Evolutionary conservation across 2,113 vertebrate species (phyloP).

Genomic region (Pituophis catenifer): DNA sequence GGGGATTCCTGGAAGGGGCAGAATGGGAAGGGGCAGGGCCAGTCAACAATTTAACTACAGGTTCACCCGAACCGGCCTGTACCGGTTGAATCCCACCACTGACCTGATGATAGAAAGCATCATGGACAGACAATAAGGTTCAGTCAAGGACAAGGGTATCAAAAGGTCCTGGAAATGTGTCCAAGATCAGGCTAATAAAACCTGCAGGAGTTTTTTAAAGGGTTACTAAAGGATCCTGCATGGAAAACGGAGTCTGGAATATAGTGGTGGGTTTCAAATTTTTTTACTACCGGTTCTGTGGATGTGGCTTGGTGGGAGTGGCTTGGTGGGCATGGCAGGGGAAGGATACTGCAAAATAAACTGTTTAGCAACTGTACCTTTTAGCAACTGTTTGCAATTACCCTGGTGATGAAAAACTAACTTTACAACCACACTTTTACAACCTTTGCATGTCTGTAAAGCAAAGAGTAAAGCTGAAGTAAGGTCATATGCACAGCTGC

Average conservation of each 20-base stretch:
- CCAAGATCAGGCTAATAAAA: not conserved
- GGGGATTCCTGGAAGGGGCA: too few relatives aligned
- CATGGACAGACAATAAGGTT: not conserved
- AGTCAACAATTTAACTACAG: too few relatives aligned
- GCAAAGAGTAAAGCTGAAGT: not conserved
- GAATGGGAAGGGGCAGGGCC: too few relatives aligned
- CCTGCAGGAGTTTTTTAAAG: not conserved
- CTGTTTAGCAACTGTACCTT: not conserved
- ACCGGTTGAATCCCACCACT: too few relatives aligned
- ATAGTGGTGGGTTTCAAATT: too few relatives aligned
- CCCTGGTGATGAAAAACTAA: not conserved
- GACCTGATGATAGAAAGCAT: not conserved
- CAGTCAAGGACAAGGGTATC: not conserved
- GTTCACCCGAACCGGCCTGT: too few relatives aligned
- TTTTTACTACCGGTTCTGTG: too few relatives aligned
- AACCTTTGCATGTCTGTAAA: not conserved
- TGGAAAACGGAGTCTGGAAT: not conserved
- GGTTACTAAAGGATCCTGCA: not conserved
- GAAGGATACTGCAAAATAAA: too few relatives aligned
- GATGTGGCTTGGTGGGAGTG: too few relatives aligned
- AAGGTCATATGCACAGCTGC: not conserved
- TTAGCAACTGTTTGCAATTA: not conserved
- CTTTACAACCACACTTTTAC: not conserved
- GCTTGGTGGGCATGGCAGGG: too few relatives aligned
- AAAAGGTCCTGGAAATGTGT: slow-evolving; percentile 28